Evolutionary conservation across 2,113 vertebrate genomes (phyloP), one percentile per base, ranked within the genome.

Genomic region (Castor canadensis): DNA sequence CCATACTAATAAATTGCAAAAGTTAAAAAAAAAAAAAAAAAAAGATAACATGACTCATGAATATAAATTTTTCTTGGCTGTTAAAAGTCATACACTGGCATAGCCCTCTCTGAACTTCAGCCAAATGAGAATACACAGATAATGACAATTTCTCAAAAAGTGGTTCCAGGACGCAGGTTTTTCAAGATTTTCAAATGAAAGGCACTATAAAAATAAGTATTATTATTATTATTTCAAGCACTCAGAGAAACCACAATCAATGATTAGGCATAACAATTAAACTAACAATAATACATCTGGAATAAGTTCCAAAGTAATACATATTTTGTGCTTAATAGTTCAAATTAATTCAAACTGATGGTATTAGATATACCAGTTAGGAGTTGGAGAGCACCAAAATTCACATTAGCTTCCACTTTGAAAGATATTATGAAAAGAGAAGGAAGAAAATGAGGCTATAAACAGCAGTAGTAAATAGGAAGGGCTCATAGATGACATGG

Each of bases 241-340:
- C 67, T 66, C 89, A 92, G 87, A 87, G 95, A 97, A 97, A 94
- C 30, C 52, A 95, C 87, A 96, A 94, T 97, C 95, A 96, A 97
- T 95, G 93, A 97, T 97, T 95, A 97, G 89, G 87, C 76, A 94
- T 94, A 97, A 98, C 89, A 97, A 97, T 97, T 96, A 97, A 96
- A 84, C 87, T 94, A 97, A 96, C 91, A 93, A 93, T 96, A 97
- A 95, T 92, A 92, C 87, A 97, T 97, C 96, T 97, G 89, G 87
- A 98, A 90, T 94, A 93, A 95, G 92, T 77, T 93, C 72, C 52
- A 84, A 43, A 8, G 89, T 86, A 89, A 96, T 96, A 95, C 66
- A 71, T 95, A 96, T 83, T 98, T 97, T 94, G 95, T 94, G 93
- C 92, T 96, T 96, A 98, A 96, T 95, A 97, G 93, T 95, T 97